Base-by-base conservation (phyloP, 2,888 invertebrate species). In the Sthenelais limicola region DNA sequence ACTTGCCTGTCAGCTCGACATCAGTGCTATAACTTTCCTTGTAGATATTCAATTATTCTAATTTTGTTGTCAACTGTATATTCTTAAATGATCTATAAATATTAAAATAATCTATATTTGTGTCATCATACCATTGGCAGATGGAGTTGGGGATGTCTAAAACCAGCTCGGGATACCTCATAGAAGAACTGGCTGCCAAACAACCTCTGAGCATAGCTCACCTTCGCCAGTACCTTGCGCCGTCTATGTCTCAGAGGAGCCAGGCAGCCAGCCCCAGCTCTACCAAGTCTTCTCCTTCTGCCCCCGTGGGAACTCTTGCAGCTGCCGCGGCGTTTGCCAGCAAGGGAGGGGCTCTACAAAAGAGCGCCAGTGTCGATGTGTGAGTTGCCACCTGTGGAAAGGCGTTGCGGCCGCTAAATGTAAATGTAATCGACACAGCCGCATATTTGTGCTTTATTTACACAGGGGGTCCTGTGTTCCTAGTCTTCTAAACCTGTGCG, bases 121-220 rank as follows among this genome's bases (percentile, higher is more conserved):
- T 9, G 18, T 43, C 18, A 12, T 15, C 18, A 43, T 15, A 12
- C 12, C 18, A 43, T 43, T 79, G 12, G n/a, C 74, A 85, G 83
- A 80, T 85, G 80, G 83, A 85, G 68, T 83, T 83, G 75, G 82
- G 82, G 12, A 75, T 73, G 30, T 54, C 74, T 21, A 76, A 77
- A 21, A 51, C 51, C 4, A 76, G 72, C 43, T 71, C 75, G 3
- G 82, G 82, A 26, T 78, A 78, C 72, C 74, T 83, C 35, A 80
- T 83, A 71, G 84, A 84, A 73, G 84, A 85, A 28, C 78, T 85
- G 73, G 80, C 83, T 9, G 77, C 82, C 32, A 81, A 81, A 49
- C 84, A 84, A 68, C 84, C 85, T n/a, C 76, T 81, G 33, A 80
- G 82, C 73, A 84, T 85, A 35, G 81, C 82, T 21, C 81, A 80